A percentile compares a stretch with the other conserved stretches of the same genome.
Evolutionary conservation across 2,113 vertebrate genomes (phyloP).

Genomic region (Myotis brandtii): DNA sequence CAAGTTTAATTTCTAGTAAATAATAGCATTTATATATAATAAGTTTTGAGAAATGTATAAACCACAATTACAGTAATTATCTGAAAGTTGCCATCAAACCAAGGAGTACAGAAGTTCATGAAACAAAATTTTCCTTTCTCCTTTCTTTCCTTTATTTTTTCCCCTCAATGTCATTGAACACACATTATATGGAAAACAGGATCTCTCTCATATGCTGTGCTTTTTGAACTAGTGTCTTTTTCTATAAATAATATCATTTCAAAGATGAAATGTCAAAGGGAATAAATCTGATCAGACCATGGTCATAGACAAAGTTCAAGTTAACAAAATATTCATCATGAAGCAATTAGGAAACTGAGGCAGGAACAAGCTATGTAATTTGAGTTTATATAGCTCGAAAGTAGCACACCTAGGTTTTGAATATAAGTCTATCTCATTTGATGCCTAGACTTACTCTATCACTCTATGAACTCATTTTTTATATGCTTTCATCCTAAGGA

Average conservation of each 20-base stretch:
- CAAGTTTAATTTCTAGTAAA: background rate
- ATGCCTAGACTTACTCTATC: background rate
- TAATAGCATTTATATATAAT: background rate
- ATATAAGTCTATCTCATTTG: background rate
- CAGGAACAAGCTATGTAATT: background rate
- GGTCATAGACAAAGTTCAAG: background rate
- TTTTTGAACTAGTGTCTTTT: constrained; percentile 26
- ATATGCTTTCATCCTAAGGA: background rate
- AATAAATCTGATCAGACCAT: background rate
- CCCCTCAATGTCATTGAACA: background rate
- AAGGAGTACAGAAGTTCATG: background rate
- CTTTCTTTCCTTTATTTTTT: background rate
- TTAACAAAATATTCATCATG: background rate
- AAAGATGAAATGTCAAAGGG: background rate
- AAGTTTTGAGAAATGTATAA: background rate
- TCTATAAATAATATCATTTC: constrained; percentile 9
- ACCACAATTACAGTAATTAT: background rate
- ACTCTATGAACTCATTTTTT: background rate
- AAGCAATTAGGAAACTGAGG: background rate
- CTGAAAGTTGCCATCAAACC: background rate
- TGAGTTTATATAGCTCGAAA: background rate
- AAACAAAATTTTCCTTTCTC: background rate
- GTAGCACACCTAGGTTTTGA: background rate
- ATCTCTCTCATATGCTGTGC: background rate
- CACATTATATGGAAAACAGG: background rate